A percentile compares a stretch with the other conserved stretches of the same genome.
phyloP scores from a whole-genome alignment of 2,113 vertebrate species.

The Nymphicus hollandicus region DNA sequence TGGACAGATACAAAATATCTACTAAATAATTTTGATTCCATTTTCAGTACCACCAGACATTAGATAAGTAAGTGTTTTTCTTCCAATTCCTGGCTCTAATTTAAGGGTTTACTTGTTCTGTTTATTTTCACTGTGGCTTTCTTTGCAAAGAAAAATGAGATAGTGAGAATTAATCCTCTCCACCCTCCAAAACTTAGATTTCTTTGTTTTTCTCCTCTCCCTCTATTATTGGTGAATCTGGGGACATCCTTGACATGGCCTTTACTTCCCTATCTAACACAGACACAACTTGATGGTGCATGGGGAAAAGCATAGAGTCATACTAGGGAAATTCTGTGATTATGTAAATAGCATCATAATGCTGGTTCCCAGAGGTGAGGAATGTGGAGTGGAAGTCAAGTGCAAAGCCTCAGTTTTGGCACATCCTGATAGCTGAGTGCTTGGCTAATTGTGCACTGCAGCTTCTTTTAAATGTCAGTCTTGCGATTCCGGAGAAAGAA shows the following conservation, averaged over 20 bases:
- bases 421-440: background rate
- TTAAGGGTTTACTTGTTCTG: background rate
- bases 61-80: background rate
- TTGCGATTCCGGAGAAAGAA: background rate
- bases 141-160: background rate
- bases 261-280: background rate
- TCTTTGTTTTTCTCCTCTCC: background rate
- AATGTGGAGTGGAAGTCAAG: background rate
- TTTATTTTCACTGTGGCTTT: background rate
- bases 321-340: background rate
- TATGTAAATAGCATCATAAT: background rate
- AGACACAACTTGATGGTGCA: background rate
- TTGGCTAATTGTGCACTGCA: background rate
- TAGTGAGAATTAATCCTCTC: background rate
- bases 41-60: background rate
- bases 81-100: background rate
- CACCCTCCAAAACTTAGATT: background rate
- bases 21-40: background rate
- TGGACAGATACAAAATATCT: background rate
- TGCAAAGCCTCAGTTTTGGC: conserved; percentile 41
- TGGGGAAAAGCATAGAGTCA: background rate
- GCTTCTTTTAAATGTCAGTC: background rate
- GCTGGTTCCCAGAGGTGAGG: background rate
- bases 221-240: background rate
- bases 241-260: background rate